phyloP scores from a whole-genome alignment of 2,797 vertebrate species.

The Perodicticus potto region DNA sequence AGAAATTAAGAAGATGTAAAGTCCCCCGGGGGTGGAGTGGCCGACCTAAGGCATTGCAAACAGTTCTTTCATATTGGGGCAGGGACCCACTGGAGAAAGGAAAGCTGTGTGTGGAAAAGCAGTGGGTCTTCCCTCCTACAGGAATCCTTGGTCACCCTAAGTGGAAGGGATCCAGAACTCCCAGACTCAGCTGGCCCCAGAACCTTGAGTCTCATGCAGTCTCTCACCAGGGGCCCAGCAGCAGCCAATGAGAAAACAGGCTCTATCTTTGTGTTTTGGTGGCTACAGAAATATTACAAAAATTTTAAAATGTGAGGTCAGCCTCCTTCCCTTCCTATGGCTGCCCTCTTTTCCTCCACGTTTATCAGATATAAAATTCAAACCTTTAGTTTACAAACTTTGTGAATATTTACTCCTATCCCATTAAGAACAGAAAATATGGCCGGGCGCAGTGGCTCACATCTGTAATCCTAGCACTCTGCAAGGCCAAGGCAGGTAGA shows the following conservation, averaged over 20 bases:
- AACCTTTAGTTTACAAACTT: neutral
- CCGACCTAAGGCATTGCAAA: neutral
- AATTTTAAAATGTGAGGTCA: neutral
- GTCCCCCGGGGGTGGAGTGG: neutral
- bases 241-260: neutral
- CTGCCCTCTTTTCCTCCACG: neutral
- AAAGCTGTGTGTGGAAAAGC: neutral
- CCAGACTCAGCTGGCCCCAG: neutral
- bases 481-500: no score
- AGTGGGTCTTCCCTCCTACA: fast-evolving
- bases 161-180: neutral
- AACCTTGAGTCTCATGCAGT: neutral
- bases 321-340: no score
- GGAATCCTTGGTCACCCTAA: neutral
- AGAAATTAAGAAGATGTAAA: neutral
- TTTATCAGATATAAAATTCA: neutral
- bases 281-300: neutral
- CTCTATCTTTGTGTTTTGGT: neutral
- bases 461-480: no score
- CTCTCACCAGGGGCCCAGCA: neutral
- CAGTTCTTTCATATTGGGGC: neutral
- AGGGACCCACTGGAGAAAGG: neutral
- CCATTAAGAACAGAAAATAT: no score
- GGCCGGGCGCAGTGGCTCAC: no score
- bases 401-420: neutral